Percentiles rank a stretch among this genome's conserved stretches.
Evolutionary conservation across 2,797 vertebrate species (phyloP).

Genomic region (Lophius americanus): DNA sequence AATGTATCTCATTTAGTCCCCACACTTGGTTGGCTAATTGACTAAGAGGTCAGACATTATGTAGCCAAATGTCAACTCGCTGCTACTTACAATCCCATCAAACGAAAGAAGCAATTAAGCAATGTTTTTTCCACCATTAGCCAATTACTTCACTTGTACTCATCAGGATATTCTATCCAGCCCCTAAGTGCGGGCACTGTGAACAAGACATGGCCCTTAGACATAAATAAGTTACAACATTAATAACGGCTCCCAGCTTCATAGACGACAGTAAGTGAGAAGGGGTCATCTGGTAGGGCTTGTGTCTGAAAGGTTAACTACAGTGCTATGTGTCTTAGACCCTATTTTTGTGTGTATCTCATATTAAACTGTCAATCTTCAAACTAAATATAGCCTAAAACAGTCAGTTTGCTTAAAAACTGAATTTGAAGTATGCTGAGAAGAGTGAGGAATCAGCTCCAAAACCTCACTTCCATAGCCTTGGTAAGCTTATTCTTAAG

Average conservation of each 20-base stretch:
- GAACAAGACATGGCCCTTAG: conserved; percentile 21
- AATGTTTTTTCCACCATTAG: conserved; percentile 59
- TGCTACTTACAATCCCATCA: conserved; percentile 49
- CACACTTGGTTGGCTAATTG: conserved; percentile 62
- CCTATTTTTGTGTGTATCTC: too few species aligned
- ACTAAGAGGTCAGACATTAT: conserved; percentile 56
- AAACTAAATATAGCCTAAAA: too few species aligned
- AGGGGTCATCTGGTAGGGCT: conserved; percentile 1
- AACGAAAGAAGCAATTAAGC: conserved; percentile 69
- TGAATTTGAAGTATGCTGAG: too few species aligned
- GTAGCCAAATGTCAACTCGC: conserved; percentile 59
- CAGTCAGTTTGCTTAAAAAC: too few species aligned
- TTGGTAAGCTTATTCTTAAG: too few species aligned
- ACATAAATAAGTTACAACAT: conserved; percentile 28
- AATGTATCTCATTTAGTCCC: conserved; percentile 49
- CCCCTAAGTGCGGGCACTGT: conserved; percentile 24
- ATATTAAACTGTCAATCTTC: too few species aligned
- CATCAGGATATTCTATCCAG: conserved; percentile 42
- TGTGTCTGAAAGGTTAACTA: conserved; percentile 5
- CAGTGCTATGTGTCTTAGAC: background rate
- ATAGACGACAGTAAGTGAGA: background rate
- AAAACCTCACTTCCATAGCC: too few species aligned
- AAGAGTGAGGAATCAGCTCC: too few species aligned
- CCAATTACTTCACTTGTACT: conserved; percentile 57
- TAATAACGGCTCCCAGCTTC: conserved; percentile 34